Base-by-base conservation (phyloP, 1,140 invertebrate genomes). In the Pachypeltis micranthus region DNA sequence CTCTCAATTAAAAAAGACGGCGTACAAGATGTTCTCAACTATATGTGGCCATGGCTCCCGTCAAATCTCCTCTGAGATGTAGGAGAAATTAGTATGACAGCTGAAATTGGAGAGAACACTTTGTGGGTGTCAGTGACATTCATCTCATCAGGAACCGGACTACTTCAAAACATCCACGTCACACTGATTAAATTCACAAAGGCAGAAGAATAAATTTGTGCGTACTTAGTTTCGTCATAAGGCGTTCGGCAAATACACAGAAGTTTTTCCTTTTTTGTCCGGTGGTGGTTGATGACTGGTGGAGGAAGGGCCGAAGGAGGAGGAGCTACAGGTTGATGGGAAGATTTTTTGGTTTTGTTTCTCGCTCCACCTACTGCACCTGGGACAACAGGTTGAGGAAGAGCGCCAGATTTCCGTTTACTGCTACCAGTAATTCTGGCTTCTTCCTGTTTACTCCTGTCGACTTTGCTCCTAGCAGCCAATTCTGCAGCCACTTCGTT, bases 211-310 rank as follows among this genome's bases (percentile, higher is more conserved):
- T 39, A 7, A 39, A 39, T 7, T 39, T 39, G 31, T 39, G 70
- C 79, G 74, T 74, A 90, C 86, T 91, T 93, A 12, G 88, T 89
- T 70, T 93, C 88, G 74, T 98, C 94, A 73, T 96, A 98, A 2
- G 93, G 92, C 34, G 89, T 96, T 71, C 90, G 85, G 73, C 96
- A 98, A 23, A 95, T 78, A 73, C 95, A 98, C 69, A 96, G 90
- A 0, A 96, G 76, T 72, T 93, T 93, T 66, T 91, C 88, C 67
- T 86, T 87, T 70, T 86, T 86, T 47, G 72, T 74, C 29, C 74
- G 66, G 63, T 77, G 75, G 23, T 72, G 68, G 2, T 62, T 65
- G 23, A 59, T 24, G 23, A 29, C n/a, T 14, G 29, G 72, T 64
- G 12, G 70, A 75, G 62, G 67, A 72, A 34, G 70, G 69, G 57